Base-by-base conservation (phyloP, 2,888 invertebrate genomes). In the Drosophila sordidapex region DNA sequence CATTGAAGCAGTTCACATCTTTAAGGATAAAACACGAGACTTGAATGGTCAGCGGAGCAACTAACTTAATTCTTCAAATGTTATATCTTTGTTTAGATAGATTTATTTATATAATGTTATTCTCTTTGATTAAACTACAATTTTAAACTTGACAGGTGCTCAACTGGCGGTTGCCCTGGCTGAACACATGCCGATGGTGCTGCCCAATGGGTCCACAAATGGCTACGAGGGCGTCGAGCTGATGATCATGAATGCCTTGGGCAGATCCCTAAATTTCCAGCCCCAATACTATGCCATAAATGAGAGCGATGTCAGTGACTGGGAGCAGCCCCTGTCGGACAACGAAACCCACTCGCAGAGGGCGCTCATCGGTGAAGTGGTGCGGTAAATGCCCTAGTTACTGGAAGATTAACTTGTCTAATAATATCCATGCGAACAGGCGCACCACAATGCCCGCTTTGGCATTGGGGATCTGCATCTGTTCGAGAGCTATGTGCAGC, bases 381-480 rank as follows among this genome's bases (percentile, higher is more conserved):
- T 93, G 46, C 46, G 46, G 25, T 46, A 46, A 25, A 15, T 25
- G 25, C 21, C 8, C 46, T 4, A 15, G 4, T 8, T 46, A 7
- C 8, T 4, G 25, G 8, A 74, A 74, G 63, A 8, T 29, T 25
- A 15, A 8, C 0, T 4, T 18, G 2, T 31, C n/a, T 52, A 31
- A 40, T 21, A 29, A 51, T 40, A 27, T 21, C 21, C 10, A 3
- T 13, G 7, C 13, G 0, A 10, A 27, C 38, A 91, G 92, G 83
- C 95, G 0, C 93, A 94, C 38, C 95, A 95, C 1, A 93, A 93
- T 60, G 97, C 97, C 0, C 96, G 96, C 82, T 93, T 97, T 60
- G 96, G 96, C 21, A 93, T 97, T 18, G 97, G 96, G 0, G 97
- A 97, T 93, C 93, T 97, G 33, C 95, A 97, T 91, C 95, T 97